Percentiles rank a stretch among this genome's conserved stretches.
phyloP scores from a whole-genome alignment of 2,113 vertebrate species.

The Neogobius melanostomus region DNA sequence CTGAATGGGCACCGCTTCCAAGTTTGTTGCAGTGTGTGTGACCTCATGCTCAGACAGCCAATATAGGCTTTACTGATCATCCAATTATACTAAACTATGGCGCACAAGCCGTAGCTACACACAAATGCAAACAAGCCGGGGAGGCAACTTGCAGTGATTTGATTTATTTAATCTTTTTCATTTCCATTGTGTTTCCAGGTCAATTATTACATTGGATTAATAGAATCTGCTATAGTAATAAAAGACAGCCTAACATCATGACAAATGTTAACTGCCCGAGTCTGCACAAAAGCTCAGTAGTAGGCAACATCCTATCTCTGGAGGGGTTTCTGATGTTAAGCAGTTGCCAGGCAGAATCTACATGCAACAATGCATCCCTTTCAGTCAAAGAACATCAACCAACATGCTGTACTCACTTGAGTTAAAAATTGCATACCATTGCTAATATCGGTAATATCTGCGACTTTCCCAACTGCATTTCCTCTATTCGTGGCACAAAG shows the following conservation, averaged over 20 bases:
- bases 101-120: constrained; percentile 11
- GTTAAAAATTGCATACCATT: background rate
- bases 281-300: background rate
- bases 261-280: constrained; percentile 19
- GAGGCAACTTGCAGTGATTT: constrained; percentile 14
- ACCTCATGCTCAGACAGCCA: constrained; percentile 45
- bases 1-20: background rate
- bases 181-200: constrained; percentile 26
- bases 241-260: constrained; percentile 10
- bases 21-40: background rate
- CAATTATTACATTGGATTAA: constrained; percentile 16
- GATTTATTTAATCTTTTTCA: constrained; percentile 50
- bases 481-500: background rate
- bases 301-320: background rate
- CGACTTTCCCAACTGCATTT: background rate
- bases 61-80: constrained; percentile 44
- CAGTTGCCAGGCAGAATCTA: constrained; percentile 11
- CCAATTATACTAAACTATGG: constrained; percentile 45
- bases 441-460: background rate
- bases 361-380: constrained; percentile 18
- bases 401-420: background rate
- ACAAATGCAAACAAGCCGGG: constrained; percentile 9
- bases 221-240: constrained; percentile 8
- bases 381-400: constrained; percentile 4
- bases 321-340: constrained; percentile 27